Conservation (phyloP, 2,797 vertebrate species). For the Schizopygopsis pylzovi region DNA sequence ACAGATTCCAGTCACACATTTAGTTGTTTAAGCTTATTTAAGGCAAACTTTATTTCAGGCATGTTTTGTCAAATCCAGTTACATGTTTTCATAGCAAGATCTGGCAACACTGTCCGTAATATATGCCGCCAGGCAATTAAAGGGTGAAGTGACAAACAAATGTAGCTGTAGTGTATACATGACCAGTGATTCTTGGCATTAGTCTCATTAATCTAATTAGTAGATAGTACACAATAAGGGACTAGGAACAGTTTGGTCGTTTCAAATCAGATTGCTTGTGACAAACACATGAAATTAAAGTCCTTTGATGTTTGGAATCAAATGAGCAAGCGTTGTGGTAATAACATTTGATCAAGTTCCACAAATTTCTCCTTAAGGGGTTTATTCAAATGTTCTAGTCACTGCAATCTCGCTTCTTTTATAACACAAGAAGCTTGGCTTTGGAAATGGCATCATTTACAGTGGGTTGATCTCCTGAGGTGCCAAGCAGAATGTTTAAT, state of each 20-base stretch:
- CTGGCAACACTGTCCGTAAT: neutral
- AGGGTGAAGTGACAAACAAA: neutral
- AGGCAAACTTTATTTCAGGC: neutral
- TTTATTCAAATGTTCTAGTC: conserved; percentile 31
- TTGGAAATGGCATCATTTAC: conserved; percentile 12
- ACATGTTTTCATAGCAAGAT: neutral
- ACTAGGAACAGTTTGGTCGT: neutral
- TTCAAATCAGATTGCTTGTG: neutral
- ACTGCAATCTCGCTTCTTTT: conserved; percentile 10
- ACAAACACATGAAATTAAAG: conserved; percentile 9
- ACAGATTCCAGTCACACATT: neutral
- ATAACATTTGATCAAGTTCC: conserved; percentile 40
- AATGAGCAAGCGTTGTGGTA: conserved; percentile 17
- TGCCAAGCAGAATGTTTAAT: conserved; percentile 35
- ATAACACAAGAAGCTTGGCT: conserved; percentile 17
- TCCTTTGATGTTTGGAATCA: conserved; percentile 19
- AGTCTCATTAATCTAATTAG: conserved; percentile 16
- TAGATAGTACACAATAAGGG: neutral
- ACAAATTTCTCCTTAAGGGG: conserved; percentile 29
- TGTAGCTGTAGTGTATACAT: neutral
- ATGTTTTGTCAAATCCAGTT: neutral
- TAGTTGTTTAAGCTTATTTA: neutral
- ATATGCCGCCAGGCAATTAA: neutral
- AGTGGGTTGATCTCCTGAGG: conserved; percentile 26
- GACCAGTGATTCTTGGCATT: conserved; percentile 4